Evolutionary conservation across 2,888 invertebrate genomes (phyloP), one percentile per base, ranked within the genome.

Genomic region (Diaphora mendica): DNA sequence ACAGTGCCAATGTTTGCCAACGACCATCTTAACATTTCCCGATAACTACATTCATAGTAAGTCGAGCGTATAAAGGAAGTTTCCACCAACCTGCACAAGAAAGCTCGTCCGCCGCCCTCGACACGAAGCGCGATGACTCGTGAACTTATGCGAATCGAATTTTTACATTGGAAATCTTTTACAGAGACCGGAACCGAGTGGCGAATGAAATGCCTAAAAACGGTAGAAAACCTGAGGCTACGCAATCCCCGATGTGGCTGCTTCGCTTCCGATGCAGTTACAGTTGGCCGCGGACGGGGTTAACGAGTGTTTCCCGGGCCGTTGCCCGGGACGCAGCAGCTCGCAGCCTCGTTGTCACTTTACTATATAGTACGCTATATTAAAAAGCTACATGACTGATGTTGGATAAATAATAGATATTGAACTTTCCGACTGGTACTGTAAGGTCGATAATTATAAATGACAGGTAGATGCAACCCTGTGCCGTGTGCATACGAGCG

Each of bases 11-110:
- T 88, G 87, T 89, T 91, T 90, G 86, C 87, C 87, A 89, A 87
- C 90, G 90, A 91, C 90, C 91, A 87, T 90, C 89, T 91, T 89
- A 88, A 88, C 90, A 89, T 89, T 89, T 88, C 87, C 88, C 89
- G 89, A 91, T 92, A 91, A 89, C 89, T 90, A 89, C 89, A 89
- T 90, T 91, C 88, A 87, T 88, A 86, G 85, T 85, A 88, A 90
- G 86, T 86, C 88, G 86, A 90, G 85, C 90, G 89, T 86, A 87
- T 86, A 88, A 90, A 87, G 86, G 85, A 91, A 91, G 85, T 90
- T 92, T 92, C 85, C 88, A 90, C 92, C 76, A 88, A 90, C 88
- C 89, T 90, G 89, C 84, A 85, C 88, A 85, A 84, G 86, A 85
- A 88, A 85, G 85, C 86, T 81, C 81, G 79, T 81, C 80, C 74